Evolutionary conservation across 2,888 invertebrate species (phyloP).

Genomic region (Aporophyla lueneburgensis): DNA sequence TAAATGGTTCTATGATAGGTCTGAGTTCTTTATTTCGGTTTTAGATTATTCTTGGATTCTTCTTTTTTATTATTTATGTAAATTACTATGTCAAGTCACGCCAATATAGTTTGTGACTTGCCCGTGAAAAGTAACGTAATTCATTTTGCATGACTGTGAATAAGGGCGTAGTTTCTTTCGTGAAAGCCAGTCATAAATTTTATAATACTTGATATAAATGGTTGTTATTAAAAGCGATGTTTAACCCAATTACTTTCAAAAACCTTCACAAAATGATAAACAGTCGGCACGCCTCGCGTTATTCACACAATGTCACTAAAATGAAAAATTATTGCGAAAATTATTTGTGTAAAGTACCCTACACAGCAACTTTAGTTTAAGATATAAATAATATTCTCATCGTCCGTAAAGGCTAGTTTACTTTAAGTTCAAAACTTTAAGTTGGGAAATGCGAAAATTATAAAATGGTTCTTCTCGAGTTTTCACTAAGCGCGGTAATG

Average conservation of each 20-base stretch:
- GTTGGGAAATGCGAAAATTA: constrained; percentile 70
- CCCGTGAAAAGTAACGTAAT: not conserved
- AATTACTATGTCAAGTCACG: not conserved
- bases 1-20: not conserved
- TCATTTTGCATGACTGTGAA: constrained; percentile 1
- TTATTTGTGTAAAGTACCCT: constrained; percentile 58
- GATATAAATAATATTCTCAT: constrained; percentile 58
- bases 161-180: constrained; percentile 8
- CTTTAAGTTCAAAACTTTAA: constrained; percentile 58
- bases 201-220: constrained; percentile 31
- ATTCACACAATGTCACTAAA: constrained; percentile 53
- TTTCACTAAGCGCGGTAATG: constrained; percentile 71
- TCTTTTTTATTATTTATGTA: not conserved
- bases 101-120: not conserved
- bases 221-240: constrained; percentile 29
- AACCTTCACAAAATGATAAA: constrained; percentile 54
- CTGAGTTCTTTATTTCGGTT: constrained; percentile 8
- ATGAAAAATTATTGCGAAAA: constrained; percentile 56
- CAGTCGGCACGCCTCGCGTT: constrained; percentile 43
- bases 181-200: constrained; percentile 25
- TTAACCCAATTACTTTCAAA: constrained; percentile 48
- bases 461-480: constrained; percentile 75
- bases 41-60: not conserved
- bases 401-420: constrained; percentile 60
- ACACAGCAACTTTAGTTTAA: constrained; percentile 51